These are phyloP conservation scores for Onychomys arenicola DNA, from an alignment of 2,797 vertebrate genomes.

Conservation along the genomic window DNA sequence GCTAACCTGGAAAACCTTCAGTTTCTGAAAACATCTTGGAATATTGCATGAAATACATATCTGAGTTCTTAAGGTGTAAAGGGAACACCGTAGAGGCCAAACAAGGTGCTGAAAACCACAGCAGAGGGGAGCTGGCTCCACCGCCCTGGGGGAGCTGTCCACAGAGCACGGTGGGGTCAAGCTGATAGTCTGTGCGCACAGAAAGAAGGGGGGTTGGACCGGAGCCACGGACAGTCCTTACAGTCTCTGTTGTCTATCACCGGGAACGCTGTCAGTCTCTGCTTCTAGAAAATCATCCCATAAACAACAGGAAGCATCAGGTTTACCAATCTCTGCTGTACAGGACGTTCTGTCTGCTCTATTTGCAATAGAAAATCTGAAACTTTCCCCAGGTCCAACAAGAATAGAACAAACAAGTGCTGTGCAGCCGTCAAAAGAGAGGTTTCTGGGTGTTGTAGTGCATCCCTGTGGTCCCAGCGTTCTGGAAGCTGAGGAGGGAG, in stretches of 20 bases:
- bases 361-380: constrained; percentile 36
- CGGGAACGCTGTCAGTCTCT: background rate
- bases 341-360: constrained; percentile 5
- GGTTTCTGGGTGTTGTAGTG: background rate
- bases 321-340: background rate
- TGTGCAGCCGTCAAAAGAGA: background rate
- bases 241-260: background rate
- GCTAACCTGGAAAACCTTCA: background rate
- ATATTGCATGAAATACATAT: background rate
- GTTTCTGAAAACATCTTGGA: constrained; percentile 13
- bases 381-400: background rate
- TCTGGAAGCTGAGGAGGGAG: background rate
- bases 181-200: background rate
- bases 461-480: background rate
- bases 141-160: background rate
- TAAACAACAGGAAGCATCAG: constrained; percentile 1
- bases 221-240: background rate
- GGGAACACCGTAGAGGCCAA: background rate
- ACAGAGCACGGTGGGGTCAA: background rate
- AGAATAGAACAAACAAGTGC: constrained; percentile 22
- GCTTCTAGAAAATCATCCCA: background rate
- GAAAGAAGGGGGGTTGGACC: background rate
- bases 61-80: background rate
- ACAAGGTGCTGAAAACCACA: background rate
- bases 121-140: background rate